Evolutionary conservation across 2,797 vertebrate genomes (phyloP).

Genomic region (Chromis chromis): DNA sequence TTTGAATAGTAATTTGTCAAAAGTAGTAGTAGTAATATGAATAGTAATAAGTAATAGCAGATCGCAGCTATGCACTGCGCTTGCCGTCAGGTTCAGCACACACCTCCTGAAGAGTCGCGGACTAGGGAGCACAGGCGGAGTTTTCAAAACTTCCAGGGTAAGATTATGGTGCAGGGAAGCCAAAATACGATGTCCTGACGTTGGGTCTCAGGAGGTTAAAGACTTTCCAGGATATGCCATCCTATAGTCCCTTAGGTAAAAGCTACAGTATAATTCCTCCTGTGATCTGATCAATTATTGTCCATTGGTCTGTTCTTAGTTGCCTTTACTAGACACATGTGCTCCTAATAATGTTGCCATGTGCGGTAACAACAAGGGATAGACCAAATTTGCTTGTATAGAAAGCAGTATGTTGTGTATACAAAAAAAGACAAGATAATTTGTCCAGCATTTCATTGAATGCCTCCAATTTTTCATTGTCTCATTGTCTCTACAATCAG

Average conservation of each 20-base stretch:
- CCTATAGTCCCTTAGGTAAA: neutral
- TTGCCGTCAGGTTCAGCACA: too few relatives aligned
- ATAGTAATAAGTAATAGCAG: too few relatives aligned
- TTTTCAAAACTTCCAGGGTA: too few relatives aligned
- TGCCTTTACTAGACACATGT: neutral
- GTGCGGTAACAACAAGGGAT: neutral
- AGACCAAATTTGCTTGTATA: neutral
- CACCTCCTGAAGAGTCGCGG: too few relatives aligned
- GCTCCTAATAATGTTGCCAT: neutral
- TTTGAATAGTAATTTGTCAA: too few relatives aligned
- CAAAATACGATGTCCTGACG: too few relatives aligned
- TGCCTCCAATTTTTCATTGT: conserved; percentile 3
- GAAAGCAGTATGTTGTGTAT: neutral
- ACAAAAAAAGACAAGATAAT: neutral
- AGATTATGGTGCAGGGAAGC: too few relatives aligned
- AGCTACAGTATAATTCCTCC: neutral
- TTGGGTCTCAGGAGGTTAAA: too few relatives aligned
- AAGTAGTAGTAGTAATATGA: too few relatives aligned
- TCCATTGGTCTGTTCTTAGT: too few relatives aligned
- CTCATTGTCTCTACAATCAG: neutral
- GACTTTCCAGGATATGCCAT: neutral
- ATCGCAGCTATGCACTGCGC: too few relatives aligned
- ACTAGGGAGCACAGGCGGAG: too few relatives aligned
- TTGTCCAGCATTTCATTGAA: neutral
- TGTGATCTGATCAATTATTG: neutral